Conservation (phyloP, 2,797 vertebrate species). For the Telmatherina bonti region DNA sequence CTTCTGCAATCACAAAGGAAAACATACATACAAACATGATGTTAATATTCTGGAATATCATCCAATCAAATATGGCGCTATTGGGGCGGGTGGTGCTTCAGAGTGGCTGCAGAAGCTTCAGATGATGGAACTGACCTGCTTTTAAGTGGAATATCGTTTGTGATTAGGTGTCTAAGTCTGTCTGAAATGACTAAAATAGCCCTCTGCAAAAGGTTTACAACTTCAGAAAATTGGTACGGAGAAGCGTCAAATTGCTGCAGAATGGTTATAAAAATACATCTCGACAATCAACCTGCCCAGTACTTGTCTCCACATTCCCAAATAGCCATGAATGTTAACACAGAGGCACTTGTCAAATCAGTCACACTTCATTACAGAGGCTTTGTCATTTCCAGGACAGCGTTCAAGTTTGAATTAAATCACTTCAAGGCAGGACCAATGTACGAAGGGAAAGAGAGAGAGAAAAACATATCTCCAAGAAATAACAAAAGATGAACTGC, state of each 20-base stretch:
- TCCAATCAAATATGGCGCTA: neutral
- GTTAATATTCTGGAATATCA: neutral
- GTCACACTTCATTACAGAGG: slow-evolving; percentile 65
- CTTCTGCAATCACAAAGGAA: neutral
- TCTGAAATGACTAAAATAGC: slow-evolving; percentile 23
- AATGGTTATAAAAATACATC: slow-evolving; percentile 39
- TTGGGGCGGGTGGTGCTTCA: neutral
- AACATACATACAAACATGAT: neutral
- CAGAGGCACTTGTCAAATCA: slow-evolving; percentile 66
- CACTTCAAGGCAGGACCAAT: slow-evolving; percentile 62
- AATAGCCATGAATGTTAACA: slow-evolving; percentile 58
- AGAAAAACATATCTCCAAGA: slow-evolving; percentile 33
- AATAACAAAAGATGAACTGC: slow-evolving; percentile 50
- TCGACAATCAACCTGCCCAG: slow-evolving; percentile 37
- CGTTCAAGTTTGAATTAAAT: slow-evolving; percentile 63
- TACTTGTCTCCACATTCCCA: slow-evolving; percentile 43
- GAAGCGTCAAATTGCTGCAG: slow-evolving; percentile 32
- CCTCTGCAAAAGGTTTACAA: slow-evolving; percentile 33
- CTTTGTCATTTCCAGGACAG: slow-evolving; percentile 72
- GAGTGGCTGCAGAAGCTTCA: neutral
- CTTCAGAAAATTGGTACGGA: slow-evolving; percentile 19
- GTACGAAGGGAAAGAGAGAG: slow-evolving; percentile 12
- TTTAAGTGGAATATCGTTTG: neutral
- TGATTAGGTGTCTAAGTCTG: neutral
- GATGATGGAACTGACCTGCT: neutral